Evolutionary conservation across 2,888 invertebrate species (phyloP), one percentile per base, ranked within the genome.

Genomic region (Empis livida): DNA sequence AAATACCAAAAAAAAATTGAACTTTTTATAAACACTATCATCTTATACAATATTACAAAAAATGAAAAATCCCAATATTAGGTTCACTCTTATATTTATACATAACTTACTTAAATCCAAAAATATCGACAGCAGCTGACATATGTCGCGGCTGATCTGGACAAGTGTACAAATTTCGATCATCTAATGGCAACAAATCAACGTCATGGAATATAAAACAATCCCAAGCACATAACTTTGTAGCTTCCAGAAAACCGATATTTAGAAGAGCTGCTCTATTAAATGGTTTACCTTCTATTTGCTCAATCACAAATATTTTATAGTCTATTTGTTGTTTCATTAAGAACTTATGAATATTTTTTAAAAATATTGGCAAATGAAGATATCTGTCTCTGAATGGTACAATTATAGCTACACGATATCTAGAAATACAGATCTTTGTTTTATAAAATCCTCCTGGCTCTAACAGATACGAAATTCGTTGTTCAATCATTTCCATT

Each of bases 121-220:
- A 79, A 56, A 82, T 84, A 71, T 93, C 88, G 48, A 94, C 83
- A 20, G 92, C 88, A 0, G 88, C 92, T 39, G 92, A 92, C 86
- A 94, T 88, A 65, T 95, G 95, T 47, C 93, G 69, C 0, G 94
- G 94, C 63, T 91, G 90, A 46, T 82, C 77, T 5, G 92, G 91
- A 66, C 95, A 95, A 30, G 83, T 84, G 72, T 95, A 96, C 51
- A 94, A 68, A 71, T 95, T 95, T 54, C 89, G 73, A 60, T 92
- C 89, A 70, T 95, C 90, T 61, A 94, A 82, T 1, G 95, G 95
- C 58, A 96, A 72, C 50, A 96, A 76, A 70, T 96, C 95, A 43
- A 96, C 91, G 70, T 96, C 95, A 72, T 96, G 95, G 71, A 95
- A 95, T 58, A 96, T 81, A 71, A 92, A 94, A 71, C 95, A 95